Conservation (phyloP, 2,888 invertebrate genomes). For the Prionchulus punctatus region DNA sequence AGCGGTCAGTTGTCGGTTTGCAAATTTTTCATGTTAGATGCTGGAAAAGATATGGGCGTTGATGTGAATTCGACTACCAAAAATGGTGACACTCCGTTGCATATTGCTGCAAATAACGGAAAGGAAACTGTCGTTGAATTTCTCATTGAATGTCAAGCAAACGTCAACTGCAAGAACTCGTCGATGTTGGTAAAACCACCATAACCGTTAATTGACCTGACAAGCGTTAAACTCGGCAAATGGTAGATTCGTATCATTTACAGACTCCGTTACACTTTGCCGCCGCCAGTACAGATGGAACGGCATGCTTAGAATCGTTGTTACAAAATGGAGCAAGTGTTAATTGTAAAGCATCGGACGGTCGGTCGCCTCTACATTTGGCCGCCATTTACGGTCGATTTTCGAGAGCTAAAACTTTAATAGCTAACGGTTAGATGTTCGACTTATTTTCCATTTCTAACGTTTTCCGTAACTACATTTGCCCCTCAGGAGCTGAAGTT, state of each 20-base stretch:
- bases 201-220: no score
- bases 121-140: conserved; percentile 43
- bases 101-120: conserved; percentile 48
- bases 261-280: conserved; percentile 48
- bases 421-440: conserved; percentile 43
- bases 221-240: neutral
- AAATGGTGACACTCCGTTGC: conserved; percentile 46
- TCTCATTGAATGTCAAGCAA: conserved; percentile 40
- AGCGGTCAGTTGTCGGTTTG: conserved; percentile 39
- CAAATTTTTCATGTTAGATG: neutral
- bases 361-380: conserved; percentile 48
- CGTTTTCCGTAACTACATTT: no score
- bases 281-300: conserved; percentile 46
- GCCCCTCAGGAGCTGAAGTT: conserved; percentile 38
- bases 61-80: conserved; percentile 45
- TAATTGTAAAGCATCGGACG: conserved; percentile 44
- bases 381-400: conserved; percentile 50
- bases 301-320: conserved; percentile 45
- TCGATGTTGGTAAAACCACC: no score
- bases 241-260: no score
- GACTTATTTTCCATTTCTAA: no score
- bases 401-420: conserved; percentile 45
- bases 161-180: conserved; percentile 39
- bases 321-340: conserved; percentile 42
- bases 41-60: conserved; percentile 40